Evolutionary conservation across 2,888 invertebrate species (phyloP), one percentile per base, ranked within the genome.

Genomic region (Strigamia transsilvanica): DNA sequence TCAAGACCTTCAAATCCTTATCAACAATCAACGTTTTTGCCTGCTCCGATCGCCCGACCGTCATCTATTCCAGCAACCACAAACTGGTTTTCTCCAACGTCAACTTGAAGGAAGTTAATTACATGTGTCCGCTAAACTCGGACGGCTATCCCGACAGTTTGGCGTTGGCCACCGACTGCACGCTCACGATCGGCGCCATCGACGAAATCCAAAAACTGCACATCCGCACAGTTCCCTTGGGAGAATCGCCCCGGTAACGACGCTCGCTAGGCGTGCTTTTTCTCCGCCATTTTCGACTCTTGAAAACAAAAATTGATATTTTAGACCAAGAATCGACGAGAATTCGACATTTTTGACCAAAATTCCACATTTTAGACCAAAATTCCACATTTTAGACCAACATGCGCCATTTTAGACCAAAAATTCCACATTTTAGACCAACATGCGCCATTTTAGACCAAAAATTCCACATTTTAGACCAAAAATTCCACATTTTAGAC

Each of bases 61-160:
- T 99, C 15, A 98, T 99, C 85, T 99, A 99, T 90, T 98, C 98
- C 6, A 97, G 97, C n/a, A 98, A 98, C 89, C 97, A 98, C 88
- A 98, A 98, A 88, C 91, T 98, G 42, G 98, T 98, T 3, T 98
- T 98, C 89, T 98, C 98, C n/a, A 99, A 98, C 89, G 98, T 98
- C 1, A 98, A 96, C 88, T 90, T 96, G 81, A 95, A 95, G 86
- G 96, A 96, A 88, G 96, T 99, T 0, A 96, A 96, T 86, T 97
- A 98, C 87, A 99, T 99, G 97, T 99, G 99, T 89, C 96, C 97
- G 0, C 90, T 99, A 23, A 97, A 99, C 89, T 95, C 99, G 0
- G 93, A 94, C 86, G 95, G 96, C 0, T 99, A 98, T 88, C 95
- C 96, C 0, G 97, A 98, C 89, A 95, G 89, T 85, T 91, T 98